A percentile compares a stretch with the other conserved stretches of the same genome.
phyloP scores from a whole-genome alignment of 2,888 invertebrate genomes.

The Trilocha varians region DNA sequence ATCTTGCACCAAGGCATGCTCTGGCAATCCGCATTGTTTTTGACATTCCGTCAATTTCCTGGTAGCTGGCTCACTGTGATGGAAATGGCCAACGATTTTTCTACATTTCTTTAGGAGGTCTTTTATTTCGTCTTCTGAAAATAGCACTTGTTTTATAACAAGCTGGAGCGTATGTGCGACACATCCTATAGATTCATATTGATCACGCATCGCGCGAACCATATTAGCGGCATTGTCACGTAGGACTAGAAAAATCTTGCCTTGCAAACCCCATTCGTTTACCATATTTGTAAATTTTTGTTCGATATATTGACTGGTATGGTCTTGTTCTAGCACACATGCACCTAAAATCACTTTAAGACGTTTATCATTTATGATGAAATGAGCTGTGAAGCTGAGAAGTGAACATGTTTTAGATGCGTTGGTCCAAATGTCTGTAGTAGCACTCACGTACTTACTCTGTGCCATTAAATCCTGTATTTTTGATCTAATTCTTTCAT shows the following conservation, averaged over 20 bases:
- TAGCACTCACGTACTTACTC: too few relatives aligned
- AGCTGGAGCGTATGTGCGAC: conserved; percentile 10
- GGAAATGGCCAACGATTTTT: conserved; percentile 8
- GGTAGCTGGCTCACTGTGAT: conserved; percentile 10
- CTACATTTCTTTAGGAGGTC: conserved; percentile 6
- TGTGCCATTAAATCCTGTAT: too few relatives aligned
- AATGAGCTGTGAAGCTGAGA: conserved; percentile 10
- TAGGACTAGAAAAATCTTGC: too few relatives aligned
- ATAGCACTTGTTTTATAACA: conserved; percentile 8
- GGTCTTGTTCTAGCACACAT: conserved; percentile 8
- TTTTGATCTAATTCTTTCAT: too few relatives aligned
- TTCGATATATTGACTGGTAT: neutral
- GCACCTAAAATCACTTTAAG: conserved; percentile 7
- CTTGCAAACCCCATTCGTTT: too few relatives aligned
- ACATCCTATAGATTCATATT: conserved; percentile 9
- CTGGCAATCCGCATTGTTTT: neutral
- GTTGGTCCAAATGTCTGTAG: conserved; percentile 10
- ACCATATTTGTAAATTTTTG: too few relatives aligned
- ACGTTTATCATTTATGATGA: conserved; percentile 7
- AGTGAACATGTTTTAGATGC: conserved; percentile 11
- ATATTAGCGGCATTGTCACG: conserved; percentile 9
- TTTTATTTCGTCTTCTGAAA: conserved; percentile 7
- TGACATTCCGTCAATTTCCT: conserved; percentile 3
- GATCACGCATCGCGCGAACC: conserved; percentile 5
- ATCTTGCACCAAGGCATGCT: neutral